These are phyloP conservation scores for Dryococelus australis DNA, from an alignment of 2,888 invertebrate species.

Conservation along the genomic window DNA sequence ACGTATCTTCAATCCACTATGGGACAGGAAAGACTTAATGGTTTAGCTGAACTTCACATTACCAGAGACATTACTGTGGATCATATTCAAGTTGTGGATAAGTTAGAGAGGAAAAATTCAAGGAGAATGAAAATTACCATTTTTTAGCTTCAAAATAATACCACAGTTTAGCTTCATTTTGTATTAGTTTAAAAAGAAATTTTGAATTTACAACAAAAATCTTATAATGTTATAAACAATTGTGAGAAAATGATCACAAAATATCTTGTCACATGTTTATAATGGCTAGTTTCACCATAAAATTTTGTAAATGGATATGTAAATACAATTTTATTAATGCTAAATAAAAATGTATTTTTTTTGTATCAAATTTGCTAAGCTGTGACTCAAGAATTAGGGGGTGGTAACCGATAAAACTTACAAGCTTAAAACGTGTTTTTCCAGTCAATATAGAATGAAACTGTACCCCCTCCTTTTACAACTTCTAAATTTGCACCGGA, in stretches of 20 bases:
- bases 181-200: neutral
- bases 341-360: neutral
- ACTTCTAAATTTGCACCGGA: too few species aligned
- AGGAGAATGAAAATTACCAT: conserved; percentile 5
- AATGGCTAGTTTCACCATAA: neutral
- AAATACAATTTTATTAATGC: conserved; percentile 1
- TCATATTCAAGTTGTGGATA: conserved; percentile 18
- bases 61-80: conserved; percentile 26
- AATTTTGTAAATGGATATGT: neutral
- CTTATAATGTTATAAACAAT: neutral
- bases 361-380: neutral
- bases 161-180: neutral
- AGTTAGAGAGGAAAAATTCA: neutral
- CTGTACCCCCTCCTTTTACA: too few species aligned
- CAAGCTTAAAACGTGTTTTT: too few species aligned
- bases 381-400: too few species aligned
- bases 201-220: neutral
- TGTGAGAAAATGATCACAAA: neutral
- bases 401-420: too few species aligned
- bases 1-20: too few species aligned
- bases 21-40: neutral
- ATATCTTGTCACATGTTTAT: neutral
- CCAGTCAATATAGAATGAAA: too few species aligned
- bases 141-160: neutral
- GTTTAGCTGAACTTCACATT: conserved; percentile 22